A percentile compares a stretch with the other conserved stretches of the same genome.
Conservation (phyloP, 2,888 invertebrate genomes). For the Nemotelus pantherinus region DNA sequence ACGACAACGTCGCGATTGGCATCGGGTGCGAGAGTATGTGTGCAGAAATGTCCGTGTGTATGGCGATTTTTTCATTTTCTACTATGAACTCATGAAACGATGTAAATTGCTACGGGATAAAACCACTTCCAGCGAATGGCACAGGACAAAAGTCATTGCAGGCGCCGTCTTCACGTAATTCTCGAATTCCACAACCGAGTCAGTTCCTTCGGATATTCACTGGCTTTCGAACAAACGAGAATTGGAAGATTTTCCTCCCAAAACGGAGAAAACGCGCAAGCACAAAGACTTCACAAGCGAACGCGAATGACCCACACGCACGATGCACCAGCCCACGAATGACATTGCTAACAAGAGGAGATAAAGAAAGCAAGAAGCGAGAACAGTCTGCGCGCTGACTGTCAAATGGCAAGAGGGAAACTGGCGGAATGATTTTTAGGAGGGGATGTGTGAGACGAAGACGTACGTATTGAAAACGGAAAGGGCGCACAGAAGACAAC, state of each 20-base stretch:
- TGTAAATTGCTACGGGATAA: neutral
- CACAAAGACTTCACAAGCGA: constrained; percentile 3
- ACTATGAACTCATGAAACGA: constrained; percentile 36
- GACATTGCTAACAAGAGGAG: neutral
- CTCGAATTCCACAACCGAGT: neutral
- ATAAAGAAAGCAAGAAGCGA: neutral
- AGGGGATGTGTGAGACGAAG: neutral
- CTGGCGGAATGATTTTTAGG: neutral
- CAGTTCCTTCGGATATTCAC: neutral
- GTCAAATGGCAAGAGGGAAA: neutral
- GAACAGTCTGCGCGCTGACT: neutral
- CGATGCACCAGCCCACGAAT: constrained; percentile 8
- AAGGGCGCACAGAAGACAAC: neutral
- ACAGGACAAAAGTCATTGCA: constrained; percentile 32
- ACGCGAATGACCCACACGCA: constrained; percentile 20
- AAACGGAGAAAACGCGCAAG: constrained; percentile 11
- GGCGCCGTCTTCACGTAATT: constrained; percentile 5
- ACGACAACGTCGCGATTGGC: constrained; percentile 17
- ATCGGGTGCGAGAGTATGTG: constrained; percentile 26
- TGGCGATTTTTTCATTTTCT: constrained; percentile 32
- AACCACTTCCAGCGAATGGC: constrained; percentile 4
- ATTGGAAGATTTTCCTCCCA: neutral
- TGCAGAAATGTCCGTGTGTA: constrained; percentile 31
- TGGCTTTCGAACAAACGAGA: neutral
- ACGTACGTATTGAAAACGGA: neutral